phyloP scores from a whole-genome alignment of 2,113 vertebrate genomes.

The Muntiacus reevesi region DNA sequence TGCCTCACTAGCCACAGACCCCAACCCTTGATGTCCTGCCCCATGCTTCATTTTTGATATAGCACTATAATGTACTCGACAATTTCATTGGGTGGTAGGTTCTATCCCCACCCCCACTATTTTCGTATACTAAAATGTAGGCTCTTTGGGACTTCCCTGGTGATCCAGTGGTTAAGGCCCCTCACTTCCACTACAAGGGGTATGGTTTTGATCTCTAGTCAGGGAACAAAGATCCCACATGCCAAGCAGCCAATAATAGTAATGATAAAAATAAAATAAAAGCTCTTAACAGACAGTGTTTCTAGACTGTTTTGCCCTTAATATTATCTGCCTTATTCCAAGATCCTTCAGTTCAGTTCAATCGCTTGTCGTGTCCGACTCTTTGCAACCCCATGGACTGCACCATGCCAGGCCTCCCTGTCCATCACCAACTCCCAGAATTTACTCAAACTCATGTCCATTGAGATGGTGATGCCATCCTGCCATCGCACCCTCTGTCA shows the following conservation, averaged over 20 bases:
- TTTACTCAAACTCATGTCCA: background rate
- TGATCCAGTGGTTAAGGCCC: background rate
- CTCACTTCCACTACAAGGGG: background rate
- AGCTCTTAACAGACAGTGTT: background rate
- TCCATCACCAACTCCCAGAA: background rate
- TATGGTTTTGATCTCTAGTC: background rate
- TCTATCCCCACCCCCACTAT: background rate
- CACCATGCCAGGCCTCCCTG: background rate
- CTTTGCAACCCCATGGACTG: background rate
- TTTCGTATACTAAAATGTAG: background rate
- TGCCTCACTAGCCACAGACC: background rate
- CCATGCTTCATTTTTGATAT: background rate
- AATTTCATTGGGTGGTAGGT: background rate
- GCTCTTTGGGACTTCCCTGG: background rate
- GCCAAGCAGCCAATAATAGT: background rate
- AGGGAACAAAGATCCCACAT: background rate
- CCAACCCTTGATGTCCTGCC: background rate
- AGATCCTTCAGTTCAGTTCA: background rate
- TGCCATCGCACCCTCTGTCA: accelerated
- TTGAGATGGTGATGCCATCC: accelerated
- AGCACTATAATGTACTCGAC: background rate
- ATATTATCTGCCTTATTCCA: background rate
- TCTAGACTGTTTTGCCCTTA: background rate
- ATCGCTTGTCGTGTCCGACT: background rate
- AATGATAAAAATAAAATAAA: background rate